phyloP scores from a whole-genome alignment of 2,888 invertebrate species.

The Malacosoma neustria region DNA sequence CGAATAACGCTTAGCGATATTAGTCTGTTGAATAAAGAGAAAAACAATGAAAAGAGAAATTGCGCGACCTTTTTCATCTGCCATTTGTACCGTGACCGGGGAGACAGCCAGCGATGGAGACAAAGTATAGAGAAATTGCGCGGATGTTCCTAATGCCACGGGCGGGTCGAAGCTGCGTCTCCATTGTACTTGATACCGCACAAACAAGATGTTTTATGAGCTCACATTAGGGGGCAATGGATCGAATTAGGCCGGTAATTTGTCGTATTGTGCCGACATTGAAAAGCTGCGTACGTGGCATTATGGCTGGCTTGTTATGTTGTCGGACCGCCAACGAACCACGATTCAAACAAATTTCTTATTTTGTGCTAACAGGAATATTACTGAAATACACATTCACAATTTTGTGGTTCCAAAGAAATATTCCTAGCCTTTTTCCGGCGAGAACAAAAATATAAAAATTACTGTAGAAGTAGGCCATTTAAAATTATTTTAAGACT shows the following conservation, averaged over 20 bases:
- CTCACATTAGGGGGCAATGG: constrained; percentile 51
- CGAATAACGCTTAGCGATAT: too few species aligned
- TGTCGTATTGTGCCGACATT: constrained; percentile 35
- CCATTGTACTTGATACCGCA: constrained; percentile 50
- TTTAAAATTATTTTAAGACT: too few species aligned
- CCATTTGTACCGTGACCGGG: constrained; percentile 43
- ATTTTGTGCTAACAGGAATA: too few species aligned
- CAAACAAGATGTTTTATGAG: constrained; percentile 67
- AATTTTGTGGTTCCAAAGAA: too few species aligned
- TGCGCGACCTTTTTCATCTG: constrained; percentile 36
- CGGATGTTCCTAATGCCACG: constrained; percentile 38
- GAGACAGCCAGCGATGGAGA: constrained; percentile 49
- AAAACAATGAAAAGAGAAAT: constrained; percentile 47
- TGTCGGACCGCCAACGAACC: not conserved
- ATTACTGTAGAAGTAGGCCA: too few species aligned
- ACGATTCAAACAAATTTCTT: too few species aligned
- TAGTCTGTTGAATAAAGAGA: too few species aligned
- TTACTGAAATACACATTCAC: too few species aligned
- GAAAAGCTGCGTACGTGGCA: constrained; percentile 23
- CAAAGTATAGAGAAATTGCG: constrained; percentile 55
- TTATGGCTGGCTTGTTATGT: constrained; percentile 11
- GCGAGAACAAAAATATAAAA: too few species aligned
- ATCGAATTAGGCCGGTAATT: constrained; percentile 52
- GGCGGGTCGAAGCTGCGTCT: constrained; percentile 26
- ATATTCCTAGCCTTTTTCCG: too few species aligned